phyloP scores from a whole-genome alignment of 2,113 vertebrate genomes.

The Neopipo cinnamomea region DNA sequence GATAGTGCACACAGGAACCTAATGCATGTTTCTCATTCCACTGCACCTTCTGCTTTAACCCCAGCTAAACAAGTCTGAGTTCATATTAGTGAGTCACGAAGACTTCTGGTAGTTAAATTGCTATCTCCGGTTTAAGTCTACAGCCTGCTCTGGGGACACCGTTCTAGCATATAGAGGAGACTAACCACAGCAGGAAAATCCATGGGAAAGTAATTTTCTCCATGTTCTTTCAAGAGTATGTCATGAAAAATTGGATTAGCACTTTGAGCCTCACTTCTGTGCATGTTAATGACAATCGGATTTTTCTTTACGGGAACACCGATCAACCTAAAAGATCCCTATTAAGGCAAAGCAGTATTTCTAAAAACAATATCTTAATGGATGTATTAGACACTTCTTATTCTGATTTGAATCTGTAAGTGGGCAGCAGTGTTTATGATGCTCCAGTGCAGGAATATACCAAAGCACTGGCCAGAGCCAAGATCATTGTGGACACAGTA shows the following conservation, averaged over 20 bases:
- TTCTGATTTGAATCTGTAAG: background rate
- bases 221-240: background rate
- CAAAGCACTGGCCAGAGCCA: background rate
- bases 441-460: background rate
- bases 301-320: background rate
- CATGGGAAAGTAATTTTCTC: background rate
- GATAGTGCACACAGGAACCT: background rate
- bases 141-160: background rate
- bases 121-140: background rate
- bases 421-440: background rate
- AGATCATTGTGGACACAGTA: background rate
- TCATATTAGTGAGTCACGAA: background rate
- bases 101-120: background rate
- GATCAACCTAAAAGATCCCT: background rate
- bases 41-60: background rate
- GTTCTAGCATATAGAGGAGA: background rate
- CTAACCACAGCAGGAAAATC: background rate
- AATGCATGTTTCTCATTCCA: background rate
- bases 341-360: background rate
- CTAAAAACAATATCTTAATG: slow-evolving; percentile 7
- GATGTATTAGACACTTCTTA: background rate
- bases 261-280: background rate
- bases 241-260: background rate
- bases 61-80: background rate
- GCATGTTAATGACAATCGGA: background rate